Evolutionary conservation across 2,888 invertebrate species (phyloP).

Genomic region (Eristalinus sepulchralis): DNA sequence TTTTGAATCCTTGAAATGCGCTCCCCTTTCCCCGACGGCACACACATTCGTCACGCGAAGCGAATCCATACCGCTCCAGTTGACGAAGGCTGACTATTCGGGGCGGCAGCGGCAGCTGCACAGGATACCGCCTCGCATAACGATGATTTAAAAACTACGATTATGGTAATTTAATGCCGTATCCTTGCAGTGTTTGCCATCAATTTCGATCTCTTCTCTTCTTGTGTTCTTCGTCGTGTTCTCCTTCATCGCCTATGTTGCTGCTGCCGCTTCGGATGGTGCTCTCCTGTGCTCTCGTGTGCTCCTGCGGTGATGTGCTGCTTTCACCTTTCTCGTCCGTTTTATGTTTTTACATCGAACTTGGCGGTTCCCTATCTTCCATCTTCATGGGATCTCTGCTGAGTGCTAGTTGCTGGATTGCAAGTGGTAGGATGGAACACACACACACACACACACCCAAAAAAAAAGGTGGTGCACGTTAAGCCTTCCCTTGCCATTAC

Average conservation of each 20-base stretch:
- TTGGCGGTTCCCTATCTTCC: not conserved
- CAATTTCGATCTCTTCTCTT: constrained; percentile 58
- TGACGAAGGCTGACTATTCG: constrained; percentile 48
- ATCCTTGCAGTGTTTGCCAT: constrained; percentile 68
- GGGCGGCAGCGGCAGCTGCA: too few relatives aligned
- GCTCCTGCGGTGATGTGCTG: not conserved
- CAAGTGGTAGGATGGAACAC: constrained; percentile 11
- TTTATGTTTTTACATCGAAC: constrained; percentile 13
- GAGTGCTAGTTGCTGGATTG: constrained; percentile 53
- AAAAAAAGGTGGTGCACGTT: not conserved
- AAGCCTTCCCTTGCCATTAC: constrained; percentile 43
- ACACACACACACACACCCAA: constrained; percentile 29
- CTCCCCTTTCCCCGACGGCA: constrained; percentile 3
- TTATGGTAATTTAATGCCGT: constrained; percentile 70
- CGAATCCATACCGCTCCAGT: constrained; percentile 49
- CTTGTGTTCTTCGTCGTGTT: constrained; percentile 50
- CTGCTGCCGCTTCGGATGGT: not conserved
- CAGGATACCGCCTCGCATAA: constrained; percentile 38
- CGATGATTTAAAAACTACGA: constrained; percentile 71
- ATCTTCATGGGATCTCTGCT: not conserved
- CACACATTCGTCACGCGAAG: constrained; percentile 42
- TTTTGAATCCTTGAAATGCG: constrained; percentile 12
- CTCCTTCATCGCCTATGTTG: constrained; percentile 44
- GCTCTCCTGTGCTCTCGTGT: too few relatives aligned
- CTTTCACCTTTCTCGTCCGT: constrained; percentile 33